Base-by-base conservation (phyloP, 2,797 vertebrate genomes). In the Lindbergichthys nudifrons region DNA sequence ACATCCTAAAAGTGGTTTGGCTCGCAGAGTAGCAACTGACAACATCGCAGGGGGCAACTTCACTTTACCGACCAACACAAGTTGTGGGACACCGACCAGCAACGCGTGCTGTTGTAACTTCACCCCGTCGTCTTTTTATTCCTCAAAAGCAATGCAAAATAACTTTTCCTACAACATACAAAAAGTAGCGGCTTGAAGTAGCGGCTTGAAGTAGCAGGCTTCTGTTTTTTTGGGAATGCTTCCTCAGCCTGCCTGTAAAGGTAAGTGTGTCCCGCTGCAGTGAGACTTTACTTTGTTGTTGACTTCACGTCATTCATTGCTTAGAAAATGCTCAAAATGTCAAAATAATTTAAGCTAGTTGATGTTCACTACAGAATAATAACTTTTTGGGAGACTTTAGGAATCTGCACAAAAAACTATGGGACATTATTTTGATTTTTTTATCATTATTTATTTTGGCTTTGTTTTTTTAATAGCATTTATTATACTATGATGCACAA, bases 21-120 rank as follows among this genome's bases (percentile, higher is more conserved):
- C 77, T 51, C 50, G 57, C 15, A 43, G 19, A 48, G 46, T 23
- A 15, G 75, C 51, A 39, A 69, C 82, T 91, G 88, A 90, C 85
- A 90, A 83, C 91, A 52, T 89, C 83, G 87, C 90, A 81, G 92
- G 93, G 92, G 92, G 89, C 87, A 65, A 75, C 60, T 79, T 66
- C 54, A 65, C 62, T 41, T 18, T 56, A 10, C 46, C 4, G 61
- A 46, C 62, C 2, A 23, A 63, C 23, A 61, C 12, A 74, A 39
- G 41, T 41, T 21, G 1, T 2, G 6, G 4, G 23, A 53, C 1
- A 14, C 32, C 0, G 1, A 36, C 18, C 53, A n/a, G 2, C 36
- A 4, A n/a, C 69, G 11, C 46, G 21, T 39, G 65, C 18, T 10
- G 16, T 19, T 68, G 3, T 32, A 53, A 56, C 41, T 12, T 43